Evolutionary conservation across 2,888 invertebrate species (phyloP).

Genomic region (Plusia festucae): DNA sequence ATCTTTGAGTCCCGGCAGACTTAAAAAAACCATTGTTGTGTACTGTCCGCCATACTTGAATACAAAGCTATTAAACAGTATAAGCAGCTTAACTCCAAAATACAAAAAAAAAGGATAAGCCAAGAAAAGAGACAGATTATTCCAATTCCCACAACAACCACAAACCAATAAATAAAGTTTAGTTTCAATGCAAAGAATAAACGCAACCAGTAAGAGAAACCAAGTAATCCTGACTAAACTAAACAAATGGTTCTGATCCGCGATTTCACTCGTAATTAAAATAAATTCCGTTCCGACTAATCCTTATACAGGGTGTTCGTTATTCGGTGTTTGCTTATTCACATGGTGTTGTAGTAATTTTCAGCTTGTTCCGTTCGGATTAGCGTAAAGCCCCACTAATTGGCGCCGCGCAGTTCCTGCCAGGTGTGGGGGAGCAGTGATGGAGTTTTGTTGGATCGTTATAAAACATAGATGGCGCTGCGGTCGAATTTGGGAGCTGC

Average conservation of each 20-base stretch:
- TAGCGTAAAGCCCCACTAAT: slow-evolving; percentile 80
- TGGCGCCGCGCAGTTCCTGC: slow-evolving; percentile 72
- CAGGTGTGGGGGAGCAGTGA: slow-evolving; percentile 48
- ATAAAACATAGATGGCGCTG: background rate
- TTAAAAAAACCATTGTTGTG: too few species aligned
- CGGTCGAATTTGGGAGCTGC: background rate
- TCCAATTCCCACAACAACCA: background rate
- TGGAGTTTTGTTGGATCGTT: slow-evolving; percentile 29
- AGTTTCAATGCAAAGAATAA: slow-evolving; percentile 30
- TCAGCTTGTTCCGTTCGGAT: slow-evolving; percentile 78
- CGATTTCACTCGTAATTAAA: slow-evolving; percentile 68
- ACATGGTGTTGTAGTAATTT: slow-evolving; percentile 78
- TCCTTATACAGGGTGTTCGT: slow-evolving; percentile 55
- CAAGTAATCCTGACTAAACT: slow-evolving; percentile 49
- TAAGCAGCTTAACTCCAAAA: background rate
- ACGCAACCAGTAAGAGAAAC: slow-evolving; percentile 28
- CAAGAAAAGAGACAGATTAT: background rate
- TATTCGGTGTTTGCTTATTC: slow-evolving; percentile 68
- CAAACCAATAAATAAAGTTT: slow-evolving; percentile 30
- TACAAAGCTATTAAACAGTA: too few species aligned
- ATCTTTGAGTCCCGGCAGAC: too few species aligned
- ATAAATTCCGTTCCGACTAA: slow-evolving; percentile 68
- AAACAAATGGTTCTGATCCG: slow-evolving; percentile 46
- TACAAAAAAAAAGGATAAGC: background rate
- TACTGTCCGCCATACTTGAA: too few species aligned